Conservation (phyloP, 2,113 vertebrate genomes). For the Arizona elegans region DNA sequence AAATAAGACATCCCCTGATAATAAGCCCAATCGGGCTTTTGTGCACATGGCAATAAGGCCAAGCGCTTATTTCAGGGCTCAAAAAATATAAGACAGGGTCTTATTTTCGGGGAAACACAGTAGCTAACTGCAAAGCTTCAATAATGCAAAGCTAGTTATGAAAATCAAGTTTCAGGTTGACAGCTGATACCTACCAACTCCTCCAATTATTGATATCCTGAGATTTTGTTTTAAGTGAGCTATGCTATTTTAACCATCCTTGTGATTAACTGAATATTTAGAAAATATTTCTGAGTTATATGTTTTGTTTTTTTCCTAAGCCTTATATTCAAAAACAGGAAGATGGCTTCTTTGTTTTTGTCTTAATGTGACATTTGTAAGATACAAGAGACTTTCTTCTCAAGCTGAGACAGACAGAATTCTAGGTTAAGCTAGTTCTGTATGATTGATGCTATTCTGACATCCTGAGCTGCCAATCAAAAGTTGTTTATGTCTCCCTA, state of each 20-base stretch:
- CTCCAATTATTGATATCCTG: not conserved
- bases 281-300: constrained; percentile 36
- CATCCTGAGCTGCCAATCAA: not conserved
- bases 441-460: not conserved
- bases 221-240: not conserved
- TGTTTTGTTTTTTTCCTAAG: not conserved
- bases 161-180: not conserved
- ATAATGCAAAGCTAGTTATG: not conserved
- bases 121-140: not conserved
- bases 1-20: too few relatives aligned
- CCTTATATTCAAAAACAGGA: not conserved
- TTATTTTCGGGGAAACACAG: too few relatives aligned
- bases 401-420: not conserved
- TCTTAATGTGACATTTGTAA: not conserved
- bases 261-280: not conserved
- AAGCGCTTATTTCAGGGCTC: too few relatives aligned
- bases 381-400: not conserved
- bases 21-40: too few relatives aligned
- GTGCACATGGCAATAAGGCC: too few relatives aligned
- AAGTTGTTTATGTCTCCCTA: constrained; percentile 14
- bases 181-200: not conserved
- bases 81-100: too few relatives aligned
- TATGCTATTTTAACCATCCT: not conserved
- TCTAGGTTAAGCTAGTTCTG: not conserved
- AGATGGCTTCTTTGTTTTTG: not conserved